phyloP scores from a whole-genome alignment of 2,113 vertebrate species.

The Lagopus leucura region DNA sequence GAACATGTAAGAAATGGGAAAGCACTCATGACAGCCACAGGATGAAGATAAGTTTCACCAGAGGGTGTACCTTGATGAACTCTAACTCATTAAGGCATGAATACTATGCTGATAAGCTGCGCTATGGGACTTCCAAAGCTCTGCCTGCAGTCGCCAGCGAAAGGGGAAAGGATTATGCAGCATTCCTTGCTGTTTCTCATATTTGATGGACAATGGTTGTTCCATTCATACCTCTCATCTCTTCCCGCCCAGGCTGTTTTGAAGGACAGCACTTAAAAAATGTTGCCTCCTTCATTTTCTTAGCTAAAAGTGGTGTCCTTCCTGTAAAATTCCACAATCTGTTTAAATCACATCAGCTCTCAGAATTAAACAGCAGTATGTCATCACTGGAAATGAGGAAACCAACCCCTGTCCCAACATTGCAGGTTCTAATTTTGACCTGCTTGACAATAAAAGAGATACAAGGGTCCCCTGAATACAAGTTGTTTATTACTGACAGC shows the following conservation, averaged over 20 bases:
- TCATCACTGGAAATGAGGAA: background rate
- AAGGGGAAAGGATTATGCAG: slow-evolving; percentile 14
- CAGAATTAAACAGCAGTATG: background rate
- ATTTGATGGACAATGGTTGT: background rate
- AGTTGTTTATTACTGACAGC: background rate
- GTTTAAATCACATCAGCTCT: background rate
- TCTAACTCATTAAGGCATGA: slow-evolving; percentile 25
- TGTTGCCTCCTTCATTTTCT: background rate
- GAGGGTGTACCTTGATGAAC: background rate
- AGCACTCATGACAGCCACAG: background rate
- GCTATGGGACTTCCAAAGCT: background rate
- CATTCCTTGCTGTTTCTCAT: background rate
- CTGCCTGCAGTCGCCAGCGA: background rate
- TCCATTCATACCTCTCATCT: slow-evolving; percentile 67
- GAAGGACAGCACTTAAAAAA: background rate
- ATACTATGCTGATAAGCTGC: background rate
- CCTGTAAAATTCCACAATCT: background rate
- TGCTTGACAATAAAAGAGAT: background rate
- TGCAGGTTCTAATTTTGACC: background rate
- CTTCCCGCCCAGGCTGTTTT: background rate
- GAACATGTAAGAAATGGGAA: background rate
- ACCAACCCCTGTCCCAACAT: background rate
- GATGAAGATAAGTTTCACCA: slow-evolving; percentile 26
- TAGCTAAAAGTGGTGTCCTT: background rate
- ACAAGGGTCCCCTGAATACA: background rate